Conservation (phyloP, 2,888 invertebrate genomes). For the Zhengitettix transpicula region DNA sequence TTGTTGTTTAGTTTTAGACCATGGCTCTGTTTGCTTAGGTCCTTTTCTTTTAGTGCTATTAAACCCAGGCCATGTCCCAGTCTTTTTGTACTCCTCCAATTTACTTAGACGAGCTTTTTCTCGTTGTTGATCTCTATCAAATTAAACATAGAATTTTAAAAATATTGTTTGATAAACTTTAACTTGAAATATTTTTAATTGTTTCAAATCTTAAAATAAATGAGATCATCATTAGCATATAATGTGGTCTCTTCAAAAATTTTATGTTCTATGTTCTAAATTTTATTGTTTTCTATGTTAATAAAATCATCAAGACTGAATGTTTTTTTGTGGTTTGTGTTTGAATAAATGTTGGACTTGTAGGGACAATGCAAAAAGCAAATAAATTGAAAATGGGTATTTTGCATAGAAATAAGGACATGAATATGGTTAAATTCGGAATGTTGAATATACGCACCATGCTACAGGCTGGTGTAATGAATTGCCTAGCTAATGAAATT, state of each 20-base stretch:
- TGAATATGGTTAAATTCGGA: no score
- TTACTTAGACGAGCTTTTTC: slow-evolving; percentile 58
- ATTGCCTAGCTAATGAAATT: no score
- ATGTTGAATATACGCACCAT: no score
- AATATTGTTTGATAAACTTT: background rate
- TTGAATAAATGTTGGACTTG: no score
- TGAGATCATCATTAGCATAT: background rate
- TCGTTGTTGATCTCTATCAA: slow-evolving; percentile 46
- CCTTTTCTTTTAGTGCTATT: slow-evolving; percentile 26
- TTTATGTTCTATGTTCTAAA: no score
- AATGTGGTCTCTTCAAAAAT: background rate
- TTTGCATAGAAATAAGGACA: no score
- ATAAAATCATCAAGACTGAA: no score
- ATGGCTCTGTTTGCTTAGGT: slow-evolving; percentile 47
- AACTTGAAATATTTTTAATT: background rate
- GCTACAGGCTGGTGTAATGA: no score
- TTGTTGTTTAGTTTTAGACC: slow-evolving; percentile 59
- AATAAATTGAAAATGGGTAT: no score
- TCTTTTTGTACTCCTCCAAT: slow-evolving; percentile 48
- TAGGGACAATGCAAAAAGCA: no score
- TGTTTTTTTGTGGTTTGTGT: no score
- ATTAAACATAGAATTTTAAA: background rate
- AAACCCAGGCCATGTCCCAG: slow-evolving; percentile 57
- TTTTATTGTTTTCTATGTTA: no score
- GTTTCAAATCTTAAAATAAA: background rate